Conservation (phyloP, 2,113 vertebrate genomes). For the Ptilonorhynchus violaceus region DNA sequence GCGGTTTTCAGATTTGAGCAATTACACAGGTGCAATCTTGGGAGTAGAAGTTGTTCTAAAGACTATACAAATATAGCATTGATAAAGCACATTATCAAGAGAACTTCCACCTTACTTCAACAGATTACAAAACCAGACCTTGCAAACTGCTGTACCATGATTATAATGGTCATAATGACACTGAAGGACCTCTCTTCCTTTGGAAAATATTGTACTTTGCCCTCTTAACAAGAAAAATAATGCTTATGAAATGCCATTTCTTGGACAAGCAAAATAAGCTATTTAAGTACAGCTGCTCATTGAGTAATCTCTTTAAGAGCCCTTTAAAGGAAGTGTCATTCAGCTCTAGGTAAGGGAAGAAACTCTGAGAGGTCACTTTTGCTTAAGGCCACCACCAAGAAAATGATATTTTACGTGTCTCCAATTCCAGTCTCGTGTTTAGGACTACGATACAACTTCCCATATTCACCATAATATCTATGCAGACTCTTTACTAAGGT, state of each 20-base stretch:
- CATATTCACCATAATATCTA: background rate
- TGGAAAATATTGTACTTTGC: background rate
- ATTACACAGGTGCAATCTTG: background rate
- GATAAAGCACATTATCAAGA: background rate
- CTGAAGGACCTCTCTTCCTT: background rate
- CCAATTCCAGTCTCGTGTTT: background rate
- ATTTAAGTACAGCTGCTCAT: background rate
- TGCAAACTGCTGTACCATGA: background rate
- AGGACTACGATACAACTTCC: background rate
- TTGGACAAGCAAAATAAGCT: background rate
- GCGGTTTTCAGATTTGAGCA: background rate
- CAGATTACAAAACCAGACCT: background rate
- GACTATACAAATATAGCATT: background rate
- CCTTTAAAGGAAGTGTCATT: background rate
- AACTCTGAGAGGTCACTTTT: background rate
- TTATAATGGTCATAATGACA: background rate
- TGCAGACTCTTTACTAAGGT: background rate
- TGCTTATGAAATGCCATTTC: background rate
- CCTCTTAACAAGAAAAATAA: background rate
- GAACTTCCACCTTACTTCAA: background rate
- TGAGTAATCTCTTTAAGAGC: background rate
- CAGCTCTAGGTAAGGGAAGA: background rate
- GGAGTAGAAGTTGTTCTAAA: background rate
- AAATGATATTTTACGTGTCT: background rate
- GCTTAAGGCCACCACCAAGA: background rate